These are phyloP conservation scores for Hycleus cichorii DNA, from an alignment of 1,140 invertebrate species.

Conservation along the genomic window DNA sequence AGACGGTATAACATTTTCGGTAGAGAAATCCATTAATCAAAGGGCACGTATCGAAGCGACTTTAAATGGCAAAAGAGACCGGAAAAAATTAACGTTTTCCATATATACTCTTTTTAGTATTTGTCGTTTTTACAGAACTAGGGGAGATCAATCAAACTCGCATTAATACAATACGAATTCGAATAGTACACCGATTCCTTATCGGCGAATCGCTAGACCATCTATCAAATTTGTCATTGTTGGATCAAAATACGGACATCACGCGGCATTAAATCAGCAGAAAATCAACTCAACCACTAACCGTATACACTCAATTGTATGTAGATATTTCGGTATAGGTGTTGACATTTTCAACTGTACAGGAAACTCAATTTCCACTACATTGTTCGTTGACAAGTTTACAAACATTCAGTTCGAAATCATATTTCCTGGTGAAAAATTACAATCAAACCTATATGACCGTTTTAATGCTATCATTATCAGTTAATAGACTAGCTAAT, in stretches of 20 bases:
- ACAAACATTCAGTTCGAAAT: constrained; percentile 3
- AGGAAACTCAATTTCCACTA: constrained; percentile 4
- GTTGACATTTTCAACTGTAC: too few relatives aligned
- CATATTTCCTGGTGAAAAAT: constrained; percentile 2
- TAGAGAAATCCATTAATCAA: constrained; percentile 13
- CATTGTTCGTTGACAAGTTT: constrained; percentile 12
- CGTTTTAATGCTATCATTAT: too few relatives aligned
- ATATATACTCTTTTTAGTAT: not conserved
- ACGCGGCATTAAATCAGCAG: too few relatives aligned
- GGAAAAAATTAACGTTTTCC: not conserved
- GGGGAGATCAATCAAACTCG: constrained; percentile 11
- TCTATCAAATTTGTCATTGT: not conserved
- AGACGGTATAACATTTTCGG: constrained; percentile 10
- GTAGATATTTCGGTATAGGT: too few relatives aligned
- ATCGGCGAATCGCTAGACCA: constrained; percentile 1
- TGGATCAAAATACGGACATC: too few relatives aligned
- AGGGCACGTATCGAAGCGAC: constrained; percentile 14
- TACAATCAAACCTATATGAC: not conserved
- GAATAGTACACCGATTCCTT: constrained; percentile 1
- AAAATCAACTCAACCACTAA: too few relatives aligned
- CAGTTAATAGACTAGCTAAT: too few relatives aligned
- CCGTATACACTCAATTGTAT: too few relatives aligned
- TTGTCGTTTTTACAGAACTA: too few relatives aligned
- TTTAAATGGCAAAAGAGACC: constrained; percentile 12
- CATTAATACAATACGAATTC: constrained; percentile 8